Base-by-base conservation (phyloP, 2,888 invertebrate species). In the Mythimna ferrago region DNA sequence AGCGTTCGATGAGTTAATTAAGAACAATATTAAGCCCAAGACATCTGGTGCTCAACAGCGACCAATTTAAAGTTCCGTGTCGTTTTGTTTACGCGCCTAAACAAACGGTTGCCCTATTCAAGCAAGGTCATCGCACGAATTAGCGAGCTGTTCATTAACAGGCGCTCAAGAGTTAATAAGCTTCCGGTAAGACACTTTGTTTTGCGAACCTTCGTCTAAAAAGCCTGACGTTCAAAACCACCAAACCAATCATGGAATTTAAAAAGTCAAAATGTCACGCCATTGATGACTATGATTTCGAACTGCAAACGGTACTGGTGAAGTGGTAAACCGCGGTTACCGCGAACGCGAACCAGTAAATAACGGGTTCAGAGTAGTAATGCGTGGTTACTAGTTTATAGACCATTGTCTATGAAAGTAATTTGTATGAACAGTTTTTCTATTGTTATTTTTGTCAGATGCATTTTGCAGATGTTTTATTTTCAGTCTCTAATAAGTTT, bases 111-210 rank as follows among this genome's bases (percentile, higher is more conserved):
- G 63, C 75, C 54, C 63, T 67, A 75, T 80, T 67, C 53, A 11
- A 80, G 67, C 81, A 60, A 78, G 81, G 78, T 75, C 76, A 56
- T 21, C 44, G 57, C n/a, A 38, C 58, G 58, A 80, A 75, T 75
- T 66, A 80, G 38, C 35, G 60, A 56, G 53, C 60, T 19, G 26
- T 80, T 77, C 48, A 80, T 80, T 73, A 77, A 41, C 38, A 41
- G 9, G 11, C 41, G 26, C n/a, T 75, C 63, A 80, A 80, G 58
- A 60, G 51, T 80, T 66, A 73, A 73, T 57, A 64, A 64, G 60
- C 44, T 75, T 81, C 76, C 60, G 75, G 57, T 54, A 62, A 66
- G 53, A 41, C 32, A 57, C n/a, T 53, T 48, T 26, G 16, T 54
- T 41, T 78, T 64, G 10, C 6, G 26, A 65, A 57, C 51, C 35